Evolutionary conservation across 2,113 vertebrate species (phyloP), one percentile per base, ranked within the genome.

Genomic region (Empidonax traillii): DNA sequence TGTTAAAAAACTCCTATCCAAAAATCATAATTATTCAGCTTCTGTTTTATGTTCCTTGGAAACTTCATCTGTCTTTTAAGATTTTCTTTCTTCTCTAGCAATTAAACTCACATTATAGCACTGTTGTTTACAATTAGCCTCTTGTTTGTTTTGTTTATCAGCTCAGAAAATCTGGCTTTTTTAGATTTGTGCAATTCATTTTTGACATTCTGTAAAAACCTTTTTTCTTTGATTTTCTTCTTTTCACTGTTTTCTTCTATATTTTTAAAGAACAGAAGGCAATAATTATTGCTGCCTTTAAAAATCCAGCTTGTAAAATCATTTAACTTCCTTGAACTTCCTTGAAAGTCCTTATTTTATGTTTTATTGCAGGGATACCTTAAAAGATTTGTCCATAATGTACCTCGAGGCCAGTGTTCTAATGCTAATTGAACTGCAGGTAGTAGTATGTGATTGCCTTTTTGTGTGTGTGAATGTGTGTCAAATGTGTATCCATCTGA

Each of bases 91-190:
- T 86, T 96, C 74, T 88, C 9, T 39, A 65, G 68, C 67, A 96
- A 87, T 94, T 96, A 96, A 75, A 72, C n/a, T 96, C 35, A 89
- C 15, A 96, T 95, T 94, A 67, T 12, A 76, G 23, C 15, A 87
- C 16, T 62, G 59, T 91, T 96, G 43, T 73, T 97, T 97, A 95
- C 52, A 94, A 77, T 91, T 94, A 95, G 28, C 19, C 43, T 87
- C 17, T 92, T 74, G 16, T 76, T 97, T 79, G 71, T 71, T 71
- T 59, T 83, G 58, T 80, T 95, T 75, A 84, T 94, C 46, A 78
- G 14, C 24, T 89, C 18, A 56, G 59, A 91, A 85, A 87, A 55
- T 56, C 21, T 28, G 0, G 3, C 2, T 51, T 87, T 84, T 72
- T 81, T 27, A 74, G 51, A 62, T 87, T 68, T 59, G 20, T 68